A percentile compares a stretch with the other conserved stretches of the same genome.
Evolutionary conservation across 2,888 invertebrate genomes (phyloP).

Genomic region (Diogma glabrata): DNA sequence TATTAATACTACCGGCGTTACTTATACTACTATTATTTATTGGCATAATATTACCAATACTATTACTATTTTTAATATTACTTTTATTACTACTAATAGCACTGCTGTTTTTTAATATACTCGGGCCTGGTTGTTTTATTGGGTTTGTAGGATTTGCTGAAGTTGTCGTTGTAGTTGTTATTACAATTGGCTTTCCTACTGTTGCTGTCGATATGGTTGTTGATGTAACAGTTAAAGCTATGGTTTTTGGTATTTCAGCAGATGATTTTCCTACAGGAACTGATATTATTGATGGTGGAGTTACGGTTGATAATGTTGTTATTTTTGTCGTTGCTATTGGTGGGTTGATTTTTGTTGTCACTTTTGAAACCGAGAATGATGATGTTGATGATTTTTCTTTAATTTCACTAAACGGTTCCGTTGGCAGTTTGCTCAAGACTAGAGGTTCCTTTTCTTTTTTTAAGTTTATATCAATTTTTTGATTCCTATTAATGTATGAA

Average conservation of each 20-base stretch:
- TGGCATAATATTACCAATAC: neutral
- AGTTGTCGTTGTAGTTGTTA: no score
- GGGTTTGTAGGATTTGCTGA: no score
- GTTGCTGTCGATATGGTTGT: no score
- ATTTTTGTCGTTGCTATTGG: no score
- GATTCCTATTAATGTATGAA: no score
- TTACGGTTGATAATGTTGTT: neutral
- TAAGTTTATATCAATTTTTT: no score
- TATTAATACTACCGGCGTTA: constrained; percentile 3
- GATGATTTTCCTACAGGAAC: no score
- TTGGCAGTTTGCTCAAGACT: neutral
- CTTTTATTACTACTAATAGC: neutral
- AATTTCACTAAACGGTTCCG: neutral
- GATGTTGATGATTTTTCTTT: neutral
- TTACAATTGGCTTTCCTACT: no score
- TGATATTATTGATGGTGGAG: neutral
- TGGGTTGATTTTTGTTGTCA: no score
- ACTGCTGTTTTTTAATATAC: constrained; percentile 5
- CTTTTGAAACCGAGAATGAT: no score
- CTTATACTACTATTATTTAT: neutral
- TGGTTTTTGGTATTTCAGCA: neutral
- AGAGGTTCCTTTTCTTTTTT: constrained; percentile 6
- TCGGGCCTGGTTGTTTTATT: constrained; percentile 8
- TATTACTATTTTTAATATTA: neutral
- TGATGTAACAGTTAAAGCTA: neutral